Conservation (phyloP, 2,797 vertebrate genomes). For the Lepus oiostolus region DNA sequence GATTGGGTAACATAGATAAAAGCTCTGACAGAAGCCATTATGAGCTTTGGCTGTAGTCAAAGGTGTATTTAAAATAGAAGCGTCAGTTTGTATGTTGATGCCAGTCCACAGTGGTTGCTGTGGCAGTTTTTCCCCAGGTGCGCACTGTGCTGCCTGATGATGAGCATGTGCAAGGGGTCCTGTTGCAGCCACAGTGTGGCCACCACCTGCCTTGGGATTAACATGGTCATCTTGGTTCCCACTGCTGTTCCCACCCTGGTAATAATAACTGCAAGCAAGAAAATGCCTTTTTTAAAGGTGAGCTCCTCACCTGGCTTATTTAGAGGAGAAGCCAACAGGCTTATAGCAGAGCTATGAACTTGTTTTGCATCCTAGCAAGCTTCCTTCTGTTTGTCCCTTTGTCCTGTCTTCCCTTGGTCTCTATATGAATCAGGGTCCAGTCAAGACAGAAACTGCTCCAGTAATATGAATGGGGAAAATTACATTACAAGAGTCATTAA, state of each 20-base stretch:
- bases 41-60: not conserved
- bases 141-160: not conserved
- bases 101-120: not conserved
- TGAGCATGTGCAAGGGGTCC: not conserved
- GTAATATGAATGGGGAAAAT: constrained; percentile 13
- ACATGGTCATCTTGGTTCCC: not conserved
- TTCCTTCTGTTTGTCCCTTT: not conserved
- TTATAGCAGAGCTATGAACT: not conserved
- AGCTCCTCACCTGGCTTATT: not conserved
- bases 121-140: not conserved
- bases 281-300: not conserved
- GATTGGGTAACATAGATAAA: constrained; percentile 38
- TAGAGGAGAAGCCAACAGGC: not conserved
- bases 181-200: not conserved
- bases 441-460: constrained; percentile 57
- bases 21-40: not conserved
- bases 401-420: constrained; percentile 1
- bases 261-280: constrained; percentile 1
- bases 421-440: not conserved
- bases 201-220: not conserved
- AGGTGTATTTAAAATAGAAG: constrained; percentile 14
- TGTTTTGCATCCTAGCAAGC: not conserved
- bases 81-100: not conserved
- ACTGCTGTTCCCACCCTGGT: not conserved
- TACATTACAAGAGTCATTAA: constrained; percentile 52